Evolutionary conservation across 2,113 vertebrate genomes (phyloP), one percentile per base, ranked within the genome.

Genomic region (Syrmaticus mikado): DNA sequence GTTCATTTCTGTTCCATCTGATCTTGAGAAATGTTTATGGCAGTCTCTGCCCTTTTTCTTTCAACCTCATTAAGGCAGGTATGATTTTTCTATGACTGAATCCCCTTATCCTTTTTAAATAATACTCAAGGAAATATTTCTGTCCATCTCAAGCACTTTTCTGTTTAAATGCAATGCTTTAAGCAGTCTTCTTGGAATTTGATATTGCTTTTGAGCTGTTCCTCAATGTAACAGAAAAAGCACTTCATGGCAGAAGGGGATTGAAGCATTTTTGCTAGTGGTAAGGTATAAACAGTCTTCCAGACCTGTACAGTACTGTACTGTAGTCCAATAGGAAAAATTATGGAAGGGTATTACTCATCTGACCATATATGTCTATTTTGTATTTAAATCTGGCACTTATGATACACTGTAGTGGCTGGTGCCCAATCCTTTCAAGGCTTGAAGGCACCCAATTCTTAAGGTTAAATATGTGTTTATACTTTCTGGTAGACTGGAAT

Each of bases 21-120:
- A 92, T 91, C 53, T 74, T 68, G 75, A 89, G 79, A 92, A 95
- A 75, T 86, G 24, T 77, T 93, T 89, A 61, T 87, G 82, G 72
- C 32, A 92, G n/a, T 12, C 62, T 57, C 20, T 12, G 10, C 52
- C 72, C 34, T 85, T 94, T 85, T 62, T 65, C 72, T 82, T 87
- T 71, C 55, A 65, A 62, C 40, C 53, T 82, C 84, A 48, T 72
- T 66, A 73, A 81, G 85, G 17, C 2, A 11, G 38, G 13, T 76
- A 67, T 67, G 60, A 43, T 84, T 92, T 81, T 71, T 83, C 84
- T 82, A n/a, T 89, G 58, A 57, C 32, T 72, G 75, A 87, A 45
- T 79, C 28, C 65, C 88, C 50, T n/a, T 50, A 11, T 82, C 22
- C 6, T 70, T 84, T 89, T 79, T 70, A 28, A 95, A 91, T 87